Conservation (phyloP, 2,113 vertebrate species). For the Malurus cyaneus region DNA sequence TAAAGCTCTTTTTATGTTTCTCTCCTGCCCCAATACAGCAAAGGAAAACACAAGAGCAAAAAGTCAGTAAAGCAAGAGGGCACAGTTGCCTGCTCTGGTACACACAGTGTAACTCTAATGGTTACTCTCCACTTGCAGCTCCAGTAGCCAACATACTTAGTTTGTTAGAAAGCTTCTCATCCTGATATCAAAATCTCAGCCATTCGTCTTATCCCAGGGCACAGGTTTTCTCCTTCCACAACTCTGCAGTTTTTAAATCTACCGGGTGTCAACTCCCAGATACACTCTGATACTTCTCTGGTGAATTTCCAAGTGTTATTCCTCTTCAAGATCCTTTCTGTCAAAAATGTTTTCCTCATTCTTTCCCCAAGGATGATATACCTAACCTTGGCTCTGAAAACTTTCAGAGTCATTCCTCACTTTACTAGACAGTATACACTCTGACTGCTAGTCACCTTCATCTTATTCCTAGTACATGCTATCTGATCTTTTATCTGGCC, state of each 20-base stretch:
- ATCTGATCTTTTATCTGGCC: not conserved
- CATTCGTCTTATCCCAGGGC: not conserved
- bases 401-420: not conserved
- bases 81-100: not conserved
- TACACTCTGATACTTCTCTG: not conserved
- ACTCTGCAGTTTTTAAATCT: not conserved
- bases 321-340: not conserved
- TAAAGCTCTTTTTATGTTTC: not conserved
- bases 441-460: not conserved
- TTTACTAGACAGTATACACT: not conserved
- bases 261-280: not conserved
- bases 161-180: not conserved
- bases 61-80: not conserved
- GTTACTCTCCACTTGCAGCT: not conserved
- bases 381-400: not conserved
- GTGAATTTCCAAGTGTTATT: not conserved
- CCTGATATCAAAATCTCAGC: not conserved
- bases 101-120: not conserved
- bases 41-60: not conserved
- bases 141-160: not conserved
- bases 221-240: not conserved
- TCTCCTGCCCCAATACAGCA: not conserved
- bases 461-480: not conserved
- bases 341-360: not conserved
- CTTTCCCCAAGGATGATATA: not conserved